phyloP scores from a whole-genome alignment of 2,888 invertebrate genomes.

The Eristalis arbustorum region DNA sequence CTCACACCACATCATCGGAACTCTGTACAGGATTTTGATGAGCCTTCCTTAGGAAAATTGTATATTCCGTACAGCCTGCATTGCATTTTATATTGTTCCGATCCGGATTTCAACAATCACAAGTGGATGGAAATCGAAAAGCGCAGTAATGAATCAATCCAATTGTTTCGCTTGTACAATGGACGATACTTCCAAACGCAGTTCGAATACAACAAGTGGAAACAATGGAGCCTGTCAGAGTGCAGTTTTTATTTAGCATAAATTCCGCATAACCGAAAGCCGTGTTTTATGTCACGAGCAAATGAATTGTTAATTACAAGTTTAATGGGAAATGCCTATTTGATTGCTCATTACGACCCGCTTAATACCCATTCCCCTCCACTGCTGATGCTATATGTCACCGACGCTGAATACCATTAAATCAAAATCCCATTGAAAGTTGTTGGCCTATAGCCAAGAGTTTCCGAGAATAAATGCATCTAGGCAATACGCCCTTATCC shows the following conservation, averaged over 20 bases:
- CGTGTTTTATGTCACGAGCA: constrained; percentile 69
- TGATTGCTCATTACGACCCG: constrained; percentile 64
- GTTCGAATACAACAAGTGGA: constrained; percentile 56
- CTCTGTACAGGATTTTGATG: not conserved
- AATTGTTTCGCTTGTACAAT: constrained; percentile 46
- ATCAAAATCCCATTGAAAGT: constrained; percentile 63
- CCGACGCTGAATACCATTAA: constrained; percentile 64
- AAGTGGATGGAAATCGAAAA: not conserved
- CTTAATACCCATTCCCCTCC: constrained; percentile 46
- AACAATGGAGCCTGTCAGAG: constrained; percentile 49
- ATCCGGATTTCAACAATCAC: not conserved
- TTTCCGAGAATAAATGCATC: constrained; percentile 53
- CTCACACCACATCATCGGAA: not conserved
- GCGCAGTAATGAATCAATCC: constrained; percentile 64
- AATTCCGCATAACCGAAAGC: constrained; percentile 65
- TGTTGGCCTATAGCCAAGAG: constrained; percentile 60
- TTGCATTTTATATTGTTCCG: not conserved
- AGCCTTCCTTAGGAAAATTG: not conserved
- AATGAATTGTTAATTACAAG: constrained; percentile 71
- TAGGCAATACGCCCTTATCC: constrained; percentile 6
- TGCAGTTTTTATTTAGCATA: constrained; percentile 55
- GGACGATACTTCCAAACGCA: constrained; percentile 9
- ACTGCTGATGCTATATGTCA: constrained; percentile 45
- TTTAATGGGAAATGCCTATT: constrained; percentile 70
- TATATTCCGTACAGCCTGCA: not conserved